phyloP scores from a whole-genome alignment of 2,888 invertebrate genomes.

The Acrobasis repandana region DNA sequence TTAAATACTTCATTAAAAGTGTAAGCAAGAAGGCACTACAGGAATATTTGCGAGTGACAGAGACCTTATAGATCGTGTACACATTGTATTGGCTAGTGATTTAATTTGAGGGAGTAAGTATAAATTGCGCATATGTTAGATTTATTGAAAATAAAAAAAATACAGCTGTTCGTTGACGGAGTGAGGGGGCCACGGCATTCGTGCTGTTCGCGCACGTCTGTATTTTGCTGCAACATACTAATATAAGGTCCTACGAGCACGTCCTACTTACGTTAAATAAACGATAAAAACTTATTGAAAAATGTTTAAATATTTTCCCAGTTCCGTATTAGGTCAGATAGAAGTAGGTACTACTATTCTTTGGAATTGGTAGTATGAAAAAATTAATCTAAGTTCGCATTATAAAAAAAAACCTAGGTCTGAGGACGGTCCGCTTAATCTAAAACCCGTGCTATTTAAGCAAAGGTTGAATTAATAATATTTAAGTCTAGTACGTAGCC shows the following conservation, averaged over 20 bases:
- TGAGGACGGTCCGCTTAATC: neutral
- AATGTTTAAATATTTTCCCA: no score
- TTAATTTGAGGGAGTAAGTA: neutral
- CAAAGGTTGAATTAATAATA: neutral
- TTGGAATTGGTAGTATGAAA: no score
- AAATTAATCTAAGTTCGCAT: no score
- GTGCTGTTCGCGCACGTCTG: constrained; percentile 39
- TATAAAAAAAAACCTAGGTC: no score
- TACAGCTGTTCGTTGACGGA: constrained; percentile 61
- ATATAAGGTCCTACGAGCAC: neutral
- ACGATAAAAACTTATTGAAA: no score
- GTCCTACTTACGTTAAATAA: neutral
- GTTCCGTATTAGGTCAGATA: no score
- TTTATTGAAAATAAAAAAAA: constrained; percentile 32
- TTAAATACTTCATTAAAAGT: no score
- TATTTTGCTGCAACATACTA: constrained; percentile 37
- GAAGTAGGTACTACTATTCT: no score
- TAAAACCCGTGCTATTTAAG: neutral
- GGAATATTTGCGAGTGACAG: no score
- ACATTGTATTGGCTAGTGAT: no score
- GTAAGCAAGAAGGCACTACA: no score
- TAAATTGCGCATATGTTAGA: constrained; percentile 25
- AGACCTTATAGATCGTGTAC: no score
- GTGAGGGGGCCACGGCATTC: constrained; percentile 56
- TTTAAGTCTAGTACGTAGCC: neutral